phyloP scores from a whole-genome alignment of 2,113 vertebrate species.

The Chaetodon trifascialis region DNA sequence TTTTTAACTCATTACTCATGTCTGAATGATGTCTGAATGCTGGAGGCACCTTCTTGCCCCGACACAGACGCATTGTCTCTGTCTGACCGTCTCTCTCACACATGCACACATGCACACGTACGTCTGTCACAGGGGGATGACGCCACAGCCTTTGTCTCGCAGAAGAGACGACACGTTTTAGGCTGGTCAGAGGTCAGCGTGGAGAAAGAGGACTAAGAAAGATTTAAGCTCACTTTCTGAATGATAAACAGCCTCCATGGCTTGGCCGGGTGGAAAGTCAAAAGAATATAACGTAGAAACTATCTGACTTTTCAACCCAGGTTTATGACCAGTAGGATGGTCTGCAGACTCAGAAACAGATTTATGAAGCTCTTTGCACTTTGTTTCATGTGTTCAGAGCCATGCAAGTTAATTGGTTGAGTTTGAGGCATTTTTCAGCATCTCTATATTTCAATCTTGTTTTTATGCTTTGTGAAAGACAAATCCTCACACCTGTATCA shows the following conservation, averaged over 20 bases:
- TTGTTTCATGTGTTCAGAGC: not conserved
- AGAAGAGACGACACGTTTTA: conserved; percentile 24
- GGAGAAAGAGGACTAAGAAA: conserved; percentile 33
- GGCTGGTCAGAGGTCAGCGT: conserved; percentile 44
- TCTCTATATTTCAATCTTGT: not conserved
- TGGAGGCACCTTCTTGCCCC: conserved; percentile 9
- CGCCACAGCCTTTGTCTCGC: conserved; percentile 2
- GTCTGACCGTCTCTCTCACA: not conserved
- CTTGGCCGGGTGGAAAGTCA: not conserved
- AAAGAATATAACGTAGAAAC: conserved; percentile 10
- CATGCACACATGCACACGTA: not conserved
- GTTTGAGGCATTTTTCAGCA: not conserved
- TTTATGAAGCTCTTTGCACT: not conserved
- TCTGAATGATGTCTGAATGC: conserved; percentile 15
- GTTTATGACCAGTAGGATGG: not conserved
- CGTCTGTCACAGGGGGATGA: conserved; percentile 14
- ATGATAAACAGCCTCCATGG: conserved; percentile 46
- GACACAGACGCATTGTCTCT: not conserved
- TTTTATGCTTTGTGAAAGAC: not conserved
- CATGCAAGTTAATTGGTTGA: not conserved
- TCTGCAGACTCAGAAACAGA: not conserved
- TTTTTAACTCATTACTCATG: not conserved
- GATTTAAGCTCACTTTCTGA: conserved; percentile 48
- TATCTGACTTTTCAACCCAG: not conserved
- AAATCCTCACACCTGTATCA: not conserved